Conservation (phyloP, 2,797 vertebrate species). For the Zonotrichia albicollis region DNA sequence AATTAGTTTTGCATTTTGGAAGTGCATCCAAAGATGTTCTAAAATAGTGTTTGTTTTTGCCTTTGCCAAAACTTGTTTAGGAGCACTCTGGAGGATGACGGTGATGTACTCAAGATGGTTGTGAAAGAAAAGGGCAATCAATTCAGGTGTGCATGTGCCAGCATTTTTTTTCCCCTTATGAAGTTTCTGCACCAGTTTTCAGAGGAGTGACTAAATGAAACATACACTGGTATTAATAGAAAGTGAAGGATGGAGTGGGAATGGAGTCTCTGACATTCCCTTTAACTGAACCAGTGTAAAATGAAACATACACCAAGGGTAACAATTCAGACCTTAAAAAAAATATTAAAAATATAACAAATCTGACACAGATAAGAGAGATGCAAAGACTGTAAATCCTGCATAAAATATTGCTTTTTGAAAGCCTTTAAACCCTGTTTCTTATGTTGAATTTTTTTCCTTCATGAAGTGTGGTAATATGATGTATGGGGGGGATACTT, state of each 20-base stretch:
- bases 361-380: background rate
- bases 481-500: slow-evolving; percentile 25
- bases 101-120: slow-evolving; percentile 37
- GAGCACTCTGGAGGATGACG: slow-evolving; percentile 44
- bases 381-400: slow-evolving; percentile 32
- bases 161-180: background rate
- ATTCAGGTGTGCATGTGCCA: slow-evolving; percentile 65
- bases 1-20: slow-evolving; percentile 77
- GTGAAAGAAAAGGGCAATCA: slow-evolving; percentile 32
- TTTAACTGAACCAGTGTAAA: background rate
- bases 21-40: slow-evolving; percentile 72
- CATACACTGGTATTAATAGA: background rate
- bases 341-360: background rate
- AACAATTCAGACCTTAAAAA: background rate
- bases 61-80: slow-evolving; percentile 75
- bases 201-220: background rate
- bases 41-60: slow-evolving; percentile 73
- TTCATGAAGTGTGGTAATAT: slow-evolving; percentile 41
- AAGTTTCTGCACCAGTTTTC: slow-evolving; percentile 13
- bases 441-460: background rate
- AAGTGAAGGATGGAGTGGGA: background rate
- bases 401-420: slow-evolving; percentile 8
- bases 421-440: slow-evolving; percentile 9
- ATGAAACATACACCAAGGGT: slow-evolving; percentile 1
- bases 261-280: background rate